These are phyloP conservation scores for Molanna angustata DNA, from an alignment of 2,888 invertebrate species.

Conservation along the genomic window DNA sequence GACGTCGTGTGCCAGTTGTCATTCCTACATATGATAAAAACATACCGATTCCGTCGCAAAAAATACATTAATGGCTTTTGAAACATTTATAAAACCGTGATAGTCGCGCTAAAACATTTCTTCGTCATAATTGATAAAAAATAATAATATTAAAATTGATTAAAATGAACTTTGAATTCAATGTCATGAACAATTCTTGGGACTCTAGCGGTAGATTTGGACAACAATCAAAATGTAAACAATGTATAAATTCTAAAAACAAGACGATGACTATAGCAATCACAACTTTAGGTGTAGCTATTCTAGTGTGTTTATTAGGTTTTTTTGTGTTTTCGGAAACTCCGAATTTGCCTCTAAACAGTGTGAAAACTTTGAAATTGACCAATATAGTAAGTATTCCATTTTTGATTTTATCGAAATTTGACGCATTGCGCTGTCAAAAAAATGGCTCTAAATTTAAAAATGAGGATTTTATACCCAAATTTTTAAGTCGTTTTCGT, in stretches of 20 bases:
- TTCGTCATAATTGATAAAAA: no score
- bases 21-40: no score
- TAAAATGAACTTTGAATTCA: constrained; percentile 24
- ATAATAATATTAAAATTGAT: no score
- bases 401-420: background rate
- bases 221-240: constrained; percentile 8
- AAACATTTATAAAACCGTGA: no score
- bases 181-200: constrained; percentile 20
- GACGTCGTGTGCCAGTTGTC: no score
- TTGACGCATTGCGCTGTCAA: no score
- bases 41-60: no score
- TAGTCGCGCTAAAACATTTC: no score
- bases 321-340: constrained; percentile 31
- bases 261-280: constrained; percentile 41
- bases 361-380: constrained; percentile 19
- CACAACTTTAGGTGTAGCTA: constrained; percentile 47
- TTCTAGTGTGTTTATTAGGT: constrained; percentile 50
- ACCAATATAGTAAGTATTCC: constrained; percentile 25
- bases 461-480: no score
- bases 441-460: no score
- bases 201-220: constrained; percentile 10
- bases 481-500: no score
- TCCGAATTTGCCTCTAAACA: background rate
- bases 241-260: constrained; percentile 9
- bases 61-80: no score